Percentiles rank a stretch among this genome's conserved stretches.
phyloP scores from a whole-genome alignment of 2,113 vertebrate species.

The Chamaetylas fuelleborni region DNA sequence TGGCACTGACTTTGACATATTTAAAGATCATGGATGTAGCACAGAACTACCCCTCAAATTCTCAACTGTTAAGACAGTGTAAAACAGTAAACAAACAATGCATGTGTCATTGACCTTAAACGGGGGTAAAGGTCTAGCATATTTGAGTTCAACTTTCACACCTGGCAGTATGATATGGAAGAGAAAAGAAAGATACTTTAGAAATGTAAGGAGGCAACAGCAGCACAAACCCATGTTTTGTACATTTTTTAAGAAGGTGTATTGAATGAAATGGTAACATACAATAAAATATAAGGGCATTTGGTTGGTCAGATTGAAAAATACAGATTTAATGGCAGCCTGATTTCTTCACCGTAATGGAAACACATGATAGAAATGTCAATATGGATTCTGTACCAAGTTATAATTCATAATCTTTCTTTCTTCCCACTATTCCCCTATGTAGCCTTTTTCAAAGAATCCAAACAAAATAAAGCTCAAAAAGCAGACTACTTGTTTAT shows the following conservation, averaged over 20 bases:
- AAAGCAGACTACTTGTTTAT: conserved; percentile 29
- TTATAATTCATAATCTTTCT: background rate
- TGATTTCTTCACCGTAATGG: background rate
- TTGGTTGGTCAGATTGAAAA: background rate
- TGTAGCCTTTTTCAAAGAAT: background rate
- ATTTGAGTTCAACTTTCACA: background rate
- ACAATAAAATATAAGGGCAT: background rate
- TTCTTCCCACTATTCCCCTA: background rate
- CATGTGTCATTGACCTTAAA: background rate
- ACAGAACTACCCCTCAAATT: background rate
- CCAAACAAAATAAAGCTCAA: conserved; percentile 10
- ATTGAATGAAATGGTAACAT: background rate
- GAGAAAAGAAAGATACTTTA: background rate
- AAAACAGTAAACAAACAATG: background rate
- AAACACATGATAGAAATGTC: background rate
- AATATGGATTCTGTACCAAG: background rate
- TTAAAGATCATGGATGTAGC: background rate
- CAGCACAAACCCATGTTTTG: background rate
- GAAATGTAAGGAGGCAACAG: background rate
- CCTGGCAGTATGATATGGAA: background rate
- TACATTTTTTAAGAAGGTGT: background rate
- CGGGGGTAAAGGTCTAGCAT: background rate
- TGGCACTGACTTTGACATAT: background rate
- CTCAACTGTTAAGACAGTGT: background rate
- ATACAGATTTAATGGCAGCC: background rate